Base-by-base conservation (phyloP, 2,888 invertebrate species). In the Dendrolimus houi region DNA sequence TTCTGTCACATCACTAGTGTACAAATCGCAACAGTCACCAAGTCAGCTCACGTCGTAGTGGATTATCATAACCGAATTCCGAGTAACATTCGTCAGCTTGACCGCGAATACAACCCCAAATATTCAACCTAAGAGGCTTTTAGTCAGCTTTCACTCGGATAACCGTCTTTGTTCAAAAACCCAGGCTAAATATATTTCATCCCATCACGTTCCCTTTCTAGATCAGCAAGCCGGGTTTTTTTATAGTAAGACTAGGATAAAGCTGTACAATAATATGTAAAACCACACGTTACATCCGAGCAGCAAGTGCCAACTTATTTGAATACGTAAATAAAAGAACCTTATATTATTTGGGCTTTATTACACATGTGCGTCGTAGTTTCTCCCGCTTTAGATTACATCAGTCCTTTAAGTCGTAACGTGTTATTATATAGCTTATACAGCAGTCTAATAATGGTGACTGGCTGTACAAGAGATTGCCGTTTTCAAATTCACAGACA, bases 51-150 rank as follows among this genome's bases (percentile, higher is more conserved):
- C 61, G 61, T 61, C 54, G 54, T 54, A 56, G 54, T n/a, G 58
- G 55, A 62, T 64, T 64, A 61, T 62, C 62, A 64, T 64, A 64
- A 64, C 58, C 57, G 55, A 61, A 60, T 64, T 59, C 60, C 54
- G 60, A 54, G 53, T 56, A 53, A 6, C 47, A 47, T 47, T 47
- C 47, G 47, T 47, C 47, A 2, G 9, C 47, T 47, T 10, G 55
- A 58, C 29, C 47, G 42, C 17, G 52, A 41, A 40, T 17, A 13
- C 53, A 9, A 10, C 54, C 53, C 12, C 9, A 47, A 47, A 47
- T 12, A 47, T 47, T 41, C 56, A 14, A 41, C 12, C 53, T 57
- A 47, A 47, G 9, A 47, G 47, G 47, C 47, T 47, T 47, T 58
- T 58, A 59, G 58, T 57, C 55, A 47, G n/a, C 55, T 13, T 41